Evolutionary conservation across 2,888 invertebrate genomes (phyloP), one percentile per base, ranked within the genome.

Genomic region (Volucella zonaria): DNA sequence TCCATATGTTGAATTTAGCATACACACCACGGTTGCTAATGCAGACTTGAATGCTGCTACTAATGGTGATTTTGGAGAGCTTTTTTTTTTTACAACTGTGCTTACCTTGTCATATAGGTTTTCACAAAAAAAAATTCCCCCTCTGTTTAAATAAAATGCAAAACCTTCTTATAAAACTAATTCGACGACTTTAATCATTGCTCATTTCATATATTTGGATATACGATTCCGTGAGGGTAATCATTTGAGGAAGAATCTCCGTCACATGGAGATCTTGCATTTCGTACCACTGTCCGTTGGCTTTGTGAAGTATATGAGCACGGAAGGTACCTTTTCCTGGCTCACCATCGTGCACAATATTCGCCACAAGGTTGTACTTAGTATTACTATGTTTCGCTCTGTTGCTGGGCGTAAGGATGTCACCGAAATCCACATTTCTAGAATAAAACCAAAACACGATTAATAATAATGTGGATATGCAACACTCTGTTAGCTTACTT

Each of bases 211-310:
- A 95, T 88, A 95, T 95, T 92, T 99, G 99, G 90, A 99, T 98
- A 91, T 99, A 99, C 3, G 99, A 98, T 93, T 99, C 99, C 1
- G 99, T 99, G 18, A 99, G 93, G 0, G 99, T 99, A 82, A 99
- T 99, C 99, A 99, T 99, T 92, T 99, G 99, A 4, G 99, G 99
- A 78, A 99, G 93, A 89, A 99, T 99, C 92, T 98, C 98, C 8
- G 96, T 98, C 0, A 99, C 99, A 90, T 99, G 99, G 73, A 99
- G 94, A 93, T 99, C 99, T 93, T 97, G 97, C 97, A 98, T 93
- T 95, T 97, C 92, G 93, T 96, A 96, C 96, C 96, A 96, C 88
- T 96, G 96, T 6, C 96, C 95, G 8, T 96, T 96, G 2, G 96
- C 95, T 91, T 96, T 95, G 89, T 99, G 99, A 58, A 98, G 93